A percentile compares a stretch with the other conserved stretches of the same genome.
phyloP scores from a whole-genome alignment of 2,113 vertebrate species.

The Acrocephalus kingi region DNA sequence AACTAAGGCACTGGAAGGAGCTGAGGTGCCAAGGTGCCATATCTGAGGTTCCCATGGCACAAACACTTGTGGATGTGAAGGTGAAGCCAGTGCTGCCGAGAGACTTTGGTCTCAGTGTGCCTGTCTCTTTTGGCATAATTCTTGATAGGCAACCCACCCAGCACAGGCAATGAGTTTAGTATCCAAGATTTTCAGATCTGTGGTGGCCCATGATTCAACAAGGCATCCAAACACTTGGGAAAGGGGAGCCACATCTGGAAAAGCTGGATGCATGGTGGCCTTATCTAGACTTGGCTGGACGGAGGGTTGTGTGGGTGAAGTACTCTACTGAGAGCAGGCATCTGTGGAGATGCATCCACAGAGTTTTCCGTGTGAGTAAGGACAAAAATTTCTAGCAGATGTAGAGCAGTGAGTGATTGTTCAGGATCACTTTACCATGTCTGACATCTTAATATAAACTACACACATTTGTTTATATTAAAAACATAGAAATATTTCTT shows the following conservation, averaged over 20 bases:
- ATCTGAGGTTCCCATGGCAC: neutral
- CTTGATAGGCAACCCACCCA: rapidly evolving
- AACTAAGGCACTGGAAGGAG: neutral
- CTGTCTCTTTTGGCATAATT: rapidly evolving
- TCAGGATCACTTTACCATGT: slow-evolving; percentile 18
- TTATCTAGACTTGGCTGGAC: neutral
- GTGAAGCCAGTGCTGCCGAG: neutral
- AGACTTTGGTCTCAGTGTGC: neutral
- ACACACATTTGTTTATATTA: slow-evolving; percentile 12
- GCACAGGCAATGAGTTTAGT: neutral
- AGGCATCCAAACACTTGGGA: neutral
- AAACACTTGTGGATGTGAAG: neutral
- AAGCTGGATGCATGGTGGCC: neutral
- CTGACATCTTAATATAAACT: slow-evolving; percentile 2
- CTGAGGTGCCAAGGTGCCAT: neutral
- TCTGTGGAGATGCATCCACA: neutral
- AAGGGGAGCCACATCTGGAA: neutral
- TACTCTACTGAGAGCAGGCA: neutral
- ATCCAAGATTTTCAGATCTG: neutral
- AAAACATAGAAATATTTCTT: neutral
- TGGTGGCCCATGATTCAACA: neutral
- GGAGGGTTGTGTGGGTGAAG: neutral
- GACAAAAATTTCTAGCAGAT: slow-evolving; percentile 28
- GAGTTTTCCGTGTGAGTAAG: neutral
- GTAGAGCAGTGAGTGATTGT: neutral